Conservation (phyloP, 2,888 invertebrate genomes). For the Lasioglossum calceatum region DNA sequence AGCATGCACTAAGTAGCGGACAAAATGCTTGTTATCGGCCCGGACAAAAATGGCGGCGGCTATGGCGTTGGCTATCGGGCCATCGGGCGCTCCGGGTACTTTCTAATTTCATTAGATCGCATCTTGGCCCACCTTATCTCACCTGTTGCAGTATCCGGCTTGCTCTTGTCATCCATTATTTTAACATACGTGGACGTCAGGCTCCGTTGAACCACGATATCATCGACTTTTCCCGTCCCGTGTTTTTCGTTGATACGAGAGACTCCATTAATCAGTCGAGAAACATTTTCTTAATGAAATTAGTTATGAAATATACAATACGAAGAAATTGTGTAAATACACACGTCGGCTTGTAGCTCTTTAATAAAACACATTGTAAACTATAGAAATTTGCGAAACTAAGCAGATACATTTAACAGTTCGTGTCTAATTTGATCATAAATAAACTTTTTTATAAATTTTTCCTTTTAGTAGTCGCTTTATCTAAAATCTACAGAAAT, state of each 20-base stretch:
- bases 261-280: background rate
- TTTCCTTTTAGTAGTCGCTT: no score
- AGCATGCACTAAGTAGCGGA: conserved; percentile 48
- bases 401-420: no score
- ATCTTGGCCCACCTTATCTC: conserved; percentile 60
- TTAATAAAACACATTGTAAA: no score
- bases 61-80: conserved; percentile 31
- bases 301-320: background rate
- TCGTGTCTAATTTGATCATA: no score
- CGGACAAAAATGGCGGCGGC: conserved; percentile 50
- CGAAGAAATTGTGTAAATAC: background rate
- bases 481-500: no score
- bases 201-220: conserved; percentile 27
- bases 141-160: conserved; percentile 42
- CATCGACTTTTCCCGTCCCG: background rate
- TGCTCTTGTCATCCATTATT: conserved; percentile 29
- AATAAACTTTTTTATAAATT: no score
- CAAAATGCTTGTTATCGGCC: conserved; percentile 31
- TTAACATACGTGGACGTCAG: conserved; percentile 11
- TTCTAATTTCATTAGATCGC: conserved; percentile 62
- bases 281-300: background rate
- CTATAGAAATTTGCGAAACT: no score
- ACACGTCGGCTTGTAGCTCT: no score
- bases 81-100: conserved; percentile 49
- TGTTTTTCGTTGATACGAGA: background rate